Percentiles rank a stretch among this genome's conserved stretches.
phyloP scores from a whole-genome alignment of 2,888 invertebrate species.

The Nomada ferruginata region DNA sequence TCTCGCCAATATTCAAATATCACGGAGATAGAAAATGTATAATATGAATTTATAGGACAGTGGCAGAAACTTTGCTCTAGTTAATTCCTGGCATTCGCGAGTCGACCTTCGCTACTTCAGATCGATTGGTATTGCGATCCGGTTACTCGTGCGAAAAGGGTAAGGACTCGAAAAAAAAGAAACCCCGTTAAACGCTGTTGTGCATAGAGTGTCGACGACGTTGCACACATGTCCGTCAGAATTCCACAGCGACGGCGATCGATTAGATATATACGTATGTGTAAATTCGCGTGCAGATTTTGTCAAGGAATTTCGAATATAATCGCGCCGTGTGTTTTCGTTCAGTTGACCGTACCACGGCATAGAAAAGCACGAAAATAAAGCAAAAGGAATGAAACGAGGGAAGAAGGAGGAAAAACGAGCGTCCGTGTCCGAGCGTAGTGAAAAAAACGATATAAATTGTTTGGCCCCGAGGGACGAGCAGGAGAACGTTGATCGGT shows the following conservation, averaged over 20 bases:
- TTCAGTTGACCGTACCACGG: slow-evolving; percentile 72
- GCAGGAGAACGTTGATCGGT: slow-evolving; percentile 58
- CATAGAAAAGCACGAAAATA: slow-evolving; percentile 35
- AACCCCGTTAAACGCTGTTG: background rate
- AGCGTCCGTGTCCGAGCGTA: slow-evolving; percentile 28
- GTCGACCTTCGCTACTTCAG: slow-evolving; percentile 8
- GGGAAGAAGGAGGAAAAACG: slow-evolving; percentile 31
- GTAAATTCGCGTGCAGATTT: slow-evolving; percentile 34
- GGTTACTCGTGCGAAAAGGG: too few relatives aligned
- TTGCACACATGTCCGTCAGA: slow-evolving; percentile 35
- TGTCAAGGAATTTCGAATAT: slow-evolving; percentile 31
- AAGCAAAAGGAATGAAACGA: background rate
- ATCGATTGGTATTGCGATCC: slow-evolving; percentile 43
- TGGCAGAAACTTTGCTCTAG: background rate
- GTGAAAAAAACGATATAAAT: slow-evolving; percentile 70
- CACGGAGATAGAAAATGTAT: background rate
- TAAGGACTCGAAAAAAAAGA: background rate
- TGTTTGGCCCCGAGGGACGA: slow-evolving; percentile 51
- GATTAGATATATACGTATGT: slow-evolving; percentile 34
- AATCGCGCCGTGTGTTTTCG: slow-evolving; percentile 62
- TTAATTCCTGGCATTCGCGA: slow-evolving; percentile 14
- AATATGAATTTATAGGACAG: slow-evolving; percentile 11
- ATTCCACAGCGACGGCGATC: slow-evolving; percentile 32
- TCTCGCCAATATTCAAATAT: background rate
- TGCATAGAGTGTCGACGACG: background rate